Evolutionary conservation across 1,140 invertebrate species (phyloP), one percentile per base, ranked within the genome.

Genomic region (Littorina saxatilis): DNA sequence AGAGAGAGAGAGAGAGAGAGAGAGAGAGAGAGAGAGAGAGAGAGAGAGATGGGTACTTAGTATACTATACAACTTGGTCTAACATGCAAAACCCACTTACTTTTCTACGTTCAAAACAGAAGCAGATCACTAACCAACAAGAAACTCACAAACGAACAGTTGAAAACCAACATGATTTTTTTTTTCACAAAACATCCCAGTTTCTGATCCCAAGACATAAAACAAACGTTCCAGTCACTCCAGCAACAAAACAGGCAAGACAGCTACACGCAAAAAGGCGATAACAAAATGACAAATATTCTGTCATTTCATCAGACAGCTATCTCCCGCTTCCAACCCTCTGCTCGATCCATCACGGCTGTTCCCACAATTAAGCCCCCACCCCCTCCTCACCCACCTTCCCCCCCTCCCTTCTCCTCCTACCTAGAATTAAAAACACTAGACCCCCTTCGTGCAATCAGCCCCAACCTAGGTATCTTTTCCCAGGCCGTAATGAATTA

Each of bases 281-380:
- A 76, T 76, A 76, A 76, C 50, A 39, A 58, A 35, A 76, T 76
- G 74, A 76, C 52, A 76, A 61, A 76, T 76, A 76, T 55, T 76
- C 74, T 39, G 74, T 76, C 74, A 76, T 35, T 75, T 76, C 74
- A 35, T 58, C 74, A 76, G 72, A 52, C 35, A 58, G 50, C 74
- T 35, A 39, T 7, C 74, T 15, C 3, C 11, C 37, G 68, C 32
- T 13, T 17, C 37, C 23, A 7, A 61, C 9, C 4, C 27, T 61
- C 27, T 29, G n/a, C 50, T 13, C 74, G 29, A 32, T 55, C 50
- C 50, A 76, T 55, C 74, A 55, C 52, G 23, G n/a, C n/a, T 11
- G 3, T 27, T n/a, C 50, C 29, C 27, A 5, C 20, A 29, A 7
- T 27, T 27, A 29, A 27, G 20, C 61, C 13, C 61, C 3, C 52